Evolutionary conservation across 2,113 vertebrate species (phyloP).

Genomic region (Acrocephalus arundinaceus): DNA sequence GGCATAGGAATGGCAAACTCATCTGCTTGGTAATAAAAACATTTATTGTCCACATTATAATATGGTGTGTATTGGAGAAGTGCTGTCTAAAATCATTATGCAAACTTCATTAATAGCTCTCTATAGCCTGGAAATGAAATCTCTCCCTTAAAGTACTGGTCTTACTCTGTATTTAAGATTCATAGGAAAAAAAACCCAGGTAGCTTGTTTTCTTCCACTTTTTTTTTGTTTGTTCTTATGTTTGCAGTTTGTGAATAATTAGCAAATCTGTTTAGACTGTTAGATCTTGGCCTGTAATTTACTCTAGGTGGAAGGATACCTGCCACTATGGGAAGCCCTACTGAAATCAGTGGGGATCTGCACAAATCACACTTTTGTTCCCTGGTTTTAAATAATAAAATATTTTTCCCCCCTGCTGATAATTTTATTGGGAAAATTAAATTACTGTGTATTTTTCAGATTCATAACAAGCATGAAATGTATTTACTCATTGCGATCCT

Average conservation of each 20-base stretch:
- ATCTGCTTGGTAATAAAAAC: constrained; percentile 17
- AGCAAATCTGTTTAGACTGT: background rate
- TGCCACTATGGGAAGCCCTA: background rate
- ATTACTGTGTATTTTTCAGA: background rate
- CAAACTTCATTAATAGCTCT: background rate
- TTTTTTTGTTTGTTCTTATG: background rate
- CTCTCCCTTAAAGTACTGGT: background rate
- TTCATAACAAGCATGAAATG: background rate
- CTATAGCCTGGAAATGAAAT: background rate
- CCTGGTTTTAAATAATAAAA: background rate
- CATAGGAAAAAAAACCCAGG: background rate
- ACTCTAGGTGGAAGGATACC: background rate
- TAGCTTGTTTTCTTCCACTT: background rate
- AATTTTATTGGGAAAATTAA: background rate
- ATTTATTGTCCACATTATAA: constrained; percentile 9
- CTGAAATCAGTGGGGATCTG: background rate
- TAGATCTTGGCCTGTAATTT: background rate
- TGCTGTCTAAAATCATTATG: background rate
- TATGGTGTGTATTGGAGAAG: background rate
- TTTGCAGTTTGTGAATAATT: background rate
- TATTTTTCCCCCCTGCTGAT: background rate
- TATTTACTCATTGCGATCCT: background rate
- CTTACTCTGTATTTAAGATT: background rate
- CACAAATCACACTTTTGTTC: background rate
- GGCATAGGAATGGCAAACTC: background rate